Base-by-base conservation (phyloP, 2,797 vertebrate genomes). In the Fistularia commersonii region DNA sequence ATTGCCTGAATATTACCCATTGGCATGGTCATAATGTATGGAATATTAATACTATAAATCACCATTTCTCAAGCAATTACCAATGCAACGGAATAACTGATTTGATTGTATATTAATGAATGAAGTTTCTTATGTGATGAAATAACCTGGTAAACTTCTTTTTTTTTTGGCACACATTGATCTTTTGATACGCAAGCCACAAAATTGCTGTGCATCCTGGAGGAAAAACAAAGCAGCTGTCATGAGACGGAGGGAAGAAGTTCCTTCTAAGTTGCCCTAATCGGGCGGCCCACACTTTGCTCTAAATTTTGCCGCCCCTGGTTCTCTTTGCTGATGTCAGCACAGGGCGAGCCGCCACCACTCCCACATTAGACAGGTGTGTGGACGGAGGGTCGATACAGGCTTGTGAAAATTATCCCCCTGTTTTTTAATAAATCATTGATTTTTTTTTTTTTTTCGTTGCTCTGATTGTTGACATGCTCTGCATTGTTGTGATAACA, bases 1-100 rank as follows among this genome's bases (percentile, higher is more conserved):
- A 86, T 85, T 82, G 75, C 66, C 57, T 70, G 63, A 79, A 81
- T 84, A 84, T 81, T 68, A 74, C 69, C 82, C 79, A 78, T 64
- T 82, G 82, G 76, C 75, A 64, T 63, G 73, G 76, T 71, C 80
- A 73, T 81, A 79, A 79, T 77, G 66, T 80, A 78, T 77, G 62
- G 69, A 81, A 83, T 81, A 80, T 79, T 80, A 83, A 86, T 74
- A 60, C 58, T 50, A 66, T 76, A 80, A 82, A 78, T 79, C 74
- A 76, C 53, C 66, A 77, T 76, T 46, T 45, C 66, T n/a, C 60
- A 58, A 48, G 41, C 48, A 51, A 76, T 57, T 62, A 66, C 50
- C 23, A 7, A 52, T 45, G 58, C 43, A 51, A 54, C 31, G 55
- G 42, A 51, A 54, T 13, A 46, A 66, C 66, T 59, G 67, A 60